phyloP scores from a whole-genome alignment of 2,113 vertebrate species.

The Apaloderma vittatum region DNA sequence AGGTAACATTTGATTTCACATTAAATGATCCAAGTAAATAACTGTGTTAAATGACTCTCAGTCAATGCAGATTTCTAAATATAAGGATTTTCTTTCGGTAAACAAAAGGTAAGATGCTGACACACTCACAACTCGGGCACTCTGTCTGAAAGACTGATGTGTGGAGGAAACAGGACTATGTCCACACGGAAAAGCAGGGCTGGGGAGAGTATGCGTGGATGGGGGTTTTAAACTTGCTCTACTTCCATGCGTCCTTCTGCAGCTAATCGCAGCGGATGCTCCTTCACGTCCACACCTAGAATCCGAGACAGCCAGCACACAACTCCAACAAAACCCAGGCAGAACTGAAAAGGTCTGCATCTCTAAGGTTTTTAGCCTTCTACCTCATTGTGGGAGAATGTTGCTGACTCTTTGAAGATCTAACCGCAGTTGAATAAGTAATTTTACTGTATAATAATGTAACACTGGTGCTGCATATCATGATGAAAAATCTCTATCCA shows the following conservation, averaged over 20 bases:
- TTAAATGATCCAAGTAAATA: not conserved
- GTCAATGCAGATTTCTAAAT: not conserved
- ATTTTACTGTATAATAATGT: not conserved
- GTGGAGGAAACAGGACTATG: not conserved
- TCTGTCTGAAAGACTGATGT: not conserved
- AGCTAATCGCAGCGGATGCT: not conserved
- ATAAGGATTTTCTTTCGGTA: not conserved
- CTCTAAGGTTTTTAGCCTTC: not conserved
- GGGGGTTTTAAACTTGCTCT: not conserved
- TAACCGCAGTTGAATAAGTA: not conserved
- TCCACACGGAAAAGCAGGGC: not conserved
- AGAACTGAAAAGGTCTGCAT: not conserved
- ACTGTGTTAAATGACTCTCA: no score
- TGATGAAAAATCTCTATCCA: not conserved
- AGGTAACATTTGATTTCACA: not conserved
- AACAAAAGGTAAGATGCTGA: not conserved
- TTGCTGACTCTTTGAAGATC: not conserved
- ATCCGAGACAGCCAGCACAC: not conserved
- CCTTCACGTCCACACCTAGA: not conserved
- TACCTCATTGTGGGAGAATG: not conserved
- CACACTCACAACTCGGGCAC: not conserved
- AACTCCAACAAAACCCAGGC: not conserved
- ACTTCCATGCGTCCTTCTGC: not conserved
- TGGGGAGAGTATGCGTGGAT: not conserved
- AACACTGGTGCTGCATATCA: not conserved